Evolutionary conservation across 2,797 vertebrate genomes (phyloP).

Genomic region (Ateles fusciceps): DNA sequence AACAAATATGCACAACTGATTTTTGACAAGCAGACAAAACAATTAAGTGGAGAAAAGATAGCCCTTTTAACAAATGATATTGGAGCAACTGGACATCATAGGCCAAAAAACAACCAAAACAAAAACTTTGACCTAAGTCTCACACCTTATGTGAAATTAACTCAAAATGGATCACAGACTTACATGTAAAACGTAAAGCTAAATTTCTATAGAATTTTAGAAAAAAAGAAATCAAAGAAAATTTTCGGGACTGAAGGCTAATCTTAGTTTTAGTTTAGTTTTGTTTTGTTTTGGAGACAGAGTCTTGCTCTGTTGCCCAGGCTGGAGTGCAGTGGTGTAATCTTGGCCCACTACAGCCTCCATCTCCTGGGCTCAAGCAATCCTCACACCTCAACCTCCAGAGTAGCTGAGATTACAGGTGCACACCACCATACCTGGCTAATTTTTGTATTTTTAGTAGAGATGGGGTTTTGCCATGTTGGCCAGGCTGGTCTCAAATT

Average conservation of each 20-base stretch:
- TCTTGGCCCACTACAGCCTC: no score
- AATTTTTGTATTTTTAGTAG: no score
- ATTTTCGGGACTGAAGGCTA: neutral
- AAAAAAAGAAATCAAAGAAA: neutral
- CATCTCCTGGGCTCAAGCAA: no score
- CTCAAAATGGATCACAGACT: neutral
- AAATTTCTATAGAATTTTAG: neutral
- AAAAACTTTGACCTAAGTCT: neutral
- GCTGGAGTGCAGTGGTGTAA: no score
- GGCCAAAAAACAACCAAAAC: neutral
- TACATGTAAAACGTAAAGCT: neutral
- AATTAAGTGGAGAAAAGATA: neutral
- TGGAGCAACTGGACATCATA: neutral
- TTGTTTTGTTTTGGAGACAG: no score
- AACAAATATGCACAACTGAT: neutral
- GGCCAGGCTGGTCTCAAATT: no score
- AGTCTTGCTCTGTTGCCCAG: no score
- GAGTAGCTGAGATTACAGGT: no score
- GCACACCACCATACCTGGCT: no score
- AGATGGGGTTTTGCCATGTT: no score
- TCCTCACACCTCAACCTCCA: no score
- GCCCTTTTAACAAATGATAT: neutral
- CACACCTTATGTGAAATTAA: neutral
- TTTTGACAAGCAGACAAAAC: slow-evolving; percentile 21
- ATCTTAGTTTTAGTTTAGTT: neutral